Evolutionary conservation across 2,113 vertebrate species (phyloP).

Genomic region (Platycercus adscitus): DNA sequence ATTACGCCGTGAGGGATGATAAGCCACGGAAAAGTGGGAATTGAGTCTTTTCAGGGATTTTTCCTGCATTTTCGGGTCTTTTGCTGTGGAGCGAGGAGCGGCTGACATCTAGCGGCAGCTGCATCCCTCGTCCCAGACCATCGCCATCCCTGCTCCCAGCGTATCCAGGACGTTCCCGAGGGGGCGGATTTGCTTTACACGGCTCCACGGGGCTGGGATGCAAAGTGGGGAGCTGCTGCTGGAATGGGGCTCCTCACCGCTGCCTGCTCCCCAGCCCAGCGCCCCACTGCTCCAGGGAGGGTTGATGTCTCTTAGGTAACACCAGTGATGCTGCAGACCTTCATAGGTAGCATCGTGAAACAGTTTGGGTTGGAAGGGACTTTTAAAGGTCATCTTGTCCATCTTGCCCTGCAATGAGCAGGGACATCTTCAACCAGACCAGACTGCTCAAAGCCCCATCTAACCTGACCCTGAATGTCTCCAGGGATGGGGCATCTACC

Average conservation of each 20-base stretch:
- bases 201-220: not conserved
- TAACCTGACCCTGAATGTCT: not conserved
- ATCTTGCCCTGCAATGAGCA: not conserved
- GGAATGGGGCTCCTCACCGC: not conserved
- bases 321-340: fast-evolving
- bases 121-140: not conserved
- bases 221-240: not conserved
- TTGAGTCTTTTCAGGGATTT: not conserved
- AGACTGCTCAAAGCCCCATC: not conserved
- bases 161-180: not conserved
- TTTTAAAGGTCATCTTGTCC: not conserved
- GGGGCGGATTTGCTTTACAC: fast-evolving
- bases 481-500: not conserved
- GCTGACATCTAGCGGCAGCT: constrained; percentile 73
- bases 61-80: not conserved
- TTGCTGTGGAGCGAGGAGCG: constrained; percentile 3
- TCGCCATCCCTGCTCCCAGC: not conserved
- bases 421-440: not conserved
- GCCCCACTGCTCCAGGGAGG: fast-evolving
- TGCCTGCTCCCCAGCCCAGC: fast-evolving
- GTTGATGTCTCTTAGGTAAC: not conserved
- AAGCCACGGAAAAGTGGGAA: not conserved
- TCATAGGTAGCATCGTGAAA: not conserved
- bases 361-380: not conserved
- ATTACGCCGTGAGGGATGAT: not conserved